Conservation (phyloP, 2,888 invertebrate genomes). For the Xanthia togata region DNA sequence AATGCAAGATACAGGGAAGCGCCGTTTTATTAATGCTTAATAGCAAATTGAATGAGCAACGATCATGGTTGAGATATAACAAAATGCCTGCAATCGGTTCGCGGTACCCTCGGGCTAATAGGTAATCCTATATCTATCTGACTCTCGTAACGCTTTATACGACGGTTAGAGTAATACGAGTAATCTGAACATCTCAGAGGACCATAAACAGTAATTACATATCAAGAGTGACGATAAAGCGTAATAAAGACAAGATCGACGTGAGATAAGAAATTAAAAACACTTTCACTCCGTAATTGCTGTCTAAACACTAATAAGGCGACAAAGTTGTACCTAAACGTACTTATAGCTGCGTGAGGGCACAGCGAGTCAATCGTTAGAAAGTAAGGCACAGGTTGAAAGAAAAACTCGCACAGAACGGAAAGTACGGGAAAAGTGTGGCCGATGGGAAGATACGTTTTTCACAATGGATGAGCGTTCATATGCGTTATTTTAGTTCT, state of each 20-base stretch:
- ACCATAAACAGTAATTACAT: slow-evolving; percentile 58
- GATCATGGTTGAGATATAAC: slow-evolving; percentile 59
- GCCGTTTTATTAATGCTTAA: slow-evolving; percentile 76
- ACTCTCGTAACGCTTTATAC: slow-evolving; percentile 46
- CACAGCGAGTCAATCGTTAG: slow-evolving; percentile 68
- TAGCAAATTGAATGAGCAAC: slow-evolving; percentile 77
- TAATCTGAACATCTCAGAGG: slow-evolving; percentile 45
- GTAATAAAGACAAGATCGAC: slow-evolving; percentile 72
- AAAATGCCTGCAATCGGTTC: slow-evolving; percentile 62
- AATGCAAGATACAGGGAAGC: slow-evolving; percentile 68
- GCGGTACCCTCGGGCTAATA: slow-evolving; percentile 51
- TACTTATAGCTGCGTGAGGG: slow-evolving; percentile 43
- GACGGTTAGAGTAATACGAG: slow-evolving; percentile 55
- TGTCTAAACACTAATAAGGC: slow-evolving; percentile 78
- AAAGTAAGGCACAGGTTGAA: slow-evolving; percentile 70
- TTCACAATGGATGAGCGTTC: slow-evolving; percentile 57
- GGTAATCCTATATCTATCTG: slow-evolving; percentile 57
- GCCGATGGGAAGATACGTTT: slow-evolving; percentile 70
- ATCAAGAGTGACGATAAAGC: slow-evolving; percentile 52
- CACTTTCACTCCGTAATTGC: slow-evolving; percentile 86
- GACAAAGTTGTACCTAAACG: slow-evolving; percentile 70
- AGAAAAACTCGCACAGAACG: slow-evolving; percentile 74
- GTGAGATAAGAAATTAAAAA: slow-evolving; percentile 78
- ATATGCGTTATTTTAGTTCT: slow-evolving; percentile 65
- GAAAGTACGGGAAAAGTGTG: slow-evolving; percentile 74